Base-by-base conservation (phyloP, 2,888 invertebrate species). In the Heliconius ethilla region DNA sequence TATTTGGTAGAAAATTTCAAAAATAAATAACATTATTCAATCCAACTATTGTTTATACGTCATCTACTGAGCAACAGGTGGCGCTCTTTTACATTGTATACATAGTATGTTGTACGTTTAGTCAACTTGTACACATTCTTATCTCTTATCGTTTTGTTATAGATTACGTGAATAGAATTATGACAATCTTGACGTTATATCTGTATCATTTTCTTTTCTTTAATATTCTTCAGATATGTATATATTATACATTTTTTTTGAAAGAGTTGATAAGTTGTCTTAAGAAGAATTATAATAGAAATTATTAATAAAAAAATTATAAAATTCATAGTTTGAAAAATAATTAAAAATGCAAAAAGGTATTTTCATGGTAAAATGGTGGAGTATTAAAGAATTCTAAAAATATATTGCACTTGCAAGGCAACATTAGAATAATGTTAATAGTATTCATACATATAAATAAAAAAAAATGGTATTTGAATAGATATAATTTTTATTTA, bases 11-110 rank as follows among this genome's bases (percentile, higher is more conserved):
- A 51, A 51, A 22, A 51, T 0, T 51, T 51, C 18, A 51, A 67
- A 70, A 70, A 25, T 11, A 33, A 72, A 33, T 3, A 29, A 51
- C 22, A 11, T n/a, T 59, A 13, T 33, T 33, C 13, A 22, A 29
- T 45, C 2, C 37, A 7, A 27, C 11, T 65, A 33, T 10, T 74
- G 65, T 63, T 74, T 37, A 45, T 27, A 22, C 63, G 27, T 29
- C 40, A 29, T 74, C 85, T 85, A 84, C 75, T 84, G 66, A 51
- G 76, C 80, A 78, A 82, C 76, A 87, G 86, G 82, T 86, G 86
- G 85, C 86, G 84, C 83, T 81, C 25, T 45, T 33, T 10, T n/a
- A 66, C 33, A 67, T 55, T 77, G 27, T 69, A n/a, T 69, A 45
- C 51, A 37, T n/a, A 33, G 55, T 33, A 27, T 33, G 55, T 59